phyloP scores from a whole-genome alignment of 2,888 invertebrate genomes.

The Anaspis maculata region DNA sequence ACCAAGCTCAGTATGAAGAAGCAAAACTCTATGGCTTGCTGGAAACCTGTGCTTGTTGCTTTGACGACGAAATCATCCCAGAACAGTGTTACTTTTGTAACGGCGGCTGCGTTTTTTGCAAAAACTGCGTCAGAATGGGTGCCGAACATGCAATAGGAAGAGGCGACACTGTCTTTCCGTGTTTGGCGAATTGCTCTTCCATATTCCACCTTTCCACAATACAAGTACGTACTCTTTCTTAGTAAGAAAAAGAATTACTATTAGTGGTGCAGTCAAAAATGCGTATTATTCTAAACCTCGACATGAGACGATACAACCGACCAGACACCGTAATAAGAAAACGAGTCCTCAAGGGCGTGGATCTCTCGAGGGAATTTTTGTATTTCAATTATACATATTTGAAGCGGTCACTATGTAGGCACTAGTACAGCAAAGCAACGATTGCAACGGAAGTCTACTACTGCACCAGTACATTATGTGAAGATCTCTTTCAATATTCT shows the following conservation, averaged over 20 bases:
- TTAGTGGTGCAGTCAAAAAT: conserved; percentile 41
- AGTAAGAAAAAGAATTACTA: conserved; percentile 16
- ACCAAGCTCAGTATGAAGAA: conserved; percentile 30
- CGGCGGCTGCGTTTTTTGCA: conserved; percentile 40
- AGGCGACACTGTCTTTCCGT: conserved; percentile 41
- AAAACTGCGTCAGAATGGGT: conserved; percentile 40
- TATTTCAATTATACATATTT: too few relatives aligned
- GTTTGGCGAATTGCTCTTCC: conserved; percentile 41
- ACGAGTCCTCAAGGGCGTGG: too few relatives aligned
- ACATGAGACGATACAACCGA: too few relatives aligned
- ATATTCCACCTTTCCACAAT: conserved; percentile 39
- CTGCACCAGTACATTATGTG: too few relatives aligned
- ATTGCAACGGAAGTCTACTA: too few relatives aligned
- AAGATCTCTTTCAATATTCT: too few relatives aligned
- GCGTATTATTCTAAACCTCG: too few relatives aligned
- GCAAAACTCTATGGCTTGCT: conserved; percentile 33
- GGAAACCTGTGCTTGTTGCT: conserved; percentile 48
- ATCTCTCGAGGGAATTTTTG: too few relatives aligned
- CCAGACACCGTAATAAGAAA: too few relatives aligned
- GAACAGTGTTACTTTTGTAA: conserved; percentile 37
- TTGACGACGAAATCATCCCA: conserved; percentile 44
- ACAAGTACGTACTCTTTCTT: conserved; percentile 23
- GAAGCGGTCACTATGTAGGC: too few relatives aligned
- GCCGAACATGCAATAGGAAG: conserved; percentile 40
- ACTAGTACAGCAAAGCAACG: too few relatives aligned